Evolutionary conservation across 2,797 vertebrate species (phyloP).

Genomic region (Spatula clypeata): DNA sequence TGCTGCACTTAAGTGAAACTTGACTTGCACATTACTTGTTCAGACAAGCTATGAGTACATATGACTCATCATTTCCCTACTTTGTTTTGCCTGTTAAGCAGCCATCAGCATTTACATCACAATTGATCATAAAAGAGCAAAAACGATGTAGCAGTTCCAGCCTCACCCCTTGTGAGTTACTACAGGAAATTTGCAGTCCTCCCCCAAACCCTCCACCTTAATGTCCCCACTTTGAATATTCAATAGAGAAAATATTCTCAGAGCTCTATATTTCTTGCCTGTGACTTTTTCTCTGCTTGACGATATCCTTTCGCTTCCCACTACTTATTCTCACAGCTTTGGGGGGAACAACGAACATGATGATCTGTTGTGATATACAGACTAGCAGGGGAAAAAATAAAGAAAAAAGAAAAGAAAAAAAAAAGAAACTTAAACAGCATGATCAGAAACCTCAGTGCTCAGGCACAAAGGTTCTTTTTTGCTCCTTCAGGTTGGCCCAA

Average conservation of each 20-base stretch:
- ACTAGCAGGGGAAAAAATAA: background rate
- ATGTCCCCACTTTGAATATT: background rate
- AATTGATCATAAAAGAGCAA: constrained; percentile 74
- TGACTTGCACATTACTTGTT: constrained; percentile 69
- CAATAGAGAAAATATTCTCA: background rate
- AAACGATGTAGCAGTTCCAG: constrained; percentile 32
- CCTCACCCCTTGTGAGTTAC: constrained; percentile 43
- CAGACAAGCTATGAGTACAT: constrained; percentile 67
- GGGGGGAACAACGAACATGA: background rate
- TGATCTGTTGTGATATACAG: background rate
- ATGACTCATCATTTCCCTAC: constrained; percentile 77
- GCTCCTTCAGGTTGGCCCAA: background rate
- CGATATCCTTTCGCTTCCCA: background rate
- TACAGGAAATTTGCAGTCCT: constrained; percentile 23
- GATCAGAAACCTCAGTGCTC: background rate
- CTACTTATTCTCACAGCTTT: background rate
- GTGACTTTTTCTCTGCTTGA: background rate
- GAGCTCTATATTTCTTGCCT: background rate
- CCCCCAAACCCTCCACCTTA: background rate
- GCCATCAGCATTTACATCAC: constrained; percentile 79
- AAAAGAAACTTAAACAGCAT: background rate
- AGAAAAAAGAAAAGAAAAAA: background rate
- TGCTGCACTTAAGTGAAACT: constrained; percentile 68
- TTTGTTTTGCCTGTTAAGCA: constrained; percentile 78
- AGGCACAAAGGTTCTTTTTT: background rate